Conservation (phyloP, 1,140 invertebrate genomes). For the Prorops nasuta region DNA sequence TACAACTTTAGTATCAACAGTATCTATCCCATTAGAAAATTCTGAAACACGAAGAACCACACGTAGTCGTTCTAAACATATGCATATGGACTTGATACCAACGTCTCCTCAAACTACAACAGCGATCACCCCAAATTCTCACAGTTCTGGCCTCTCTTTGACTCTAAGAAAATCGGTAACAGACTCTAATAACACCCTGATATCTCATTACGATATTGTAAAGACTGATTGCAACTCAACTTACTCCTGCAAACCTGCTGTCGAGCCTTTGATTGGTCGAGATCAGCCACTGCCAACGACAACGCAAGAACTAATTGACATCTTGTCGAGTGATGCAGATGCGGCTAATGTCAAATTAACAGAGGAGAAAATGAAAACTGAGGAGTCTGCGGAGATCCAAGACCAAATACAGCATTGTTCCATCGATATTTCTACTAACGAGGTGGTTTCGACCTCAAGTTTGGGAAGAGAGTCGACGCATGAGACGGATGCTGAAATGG, state of each 20-base stretch:
- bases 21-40: conserved; percentile 47
- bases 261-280: conserved; percentile 43
- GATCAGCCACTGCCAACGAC: conserved; percentile 49
- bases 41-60: conserved; percentile 49
- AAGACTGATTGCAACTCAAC: conserved; percentile 49
- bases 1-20: conserved; percentile 39
- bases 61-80: conserved; percentile 46
- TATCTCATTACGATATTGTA: conserved; percentile 61
- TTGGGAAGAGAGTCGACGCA: conserved; percentile 3
- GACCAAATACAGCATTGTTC: conserved; percentile 54
- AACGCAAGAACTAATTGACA: conserved; percentile 52
- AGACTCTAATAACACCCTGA: conserved; percentile 59
- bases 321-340: conserved; percentile 46
- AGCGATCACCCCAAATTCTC: conserved; percentile 35
- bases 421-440: conserved; percentile 49
- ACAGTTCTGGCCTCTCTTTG: conserved; percentile 45
- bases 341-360: conserved; percentile 8
- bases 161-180: conserved; percentile 50
- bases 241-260: conserved; percentile 32
- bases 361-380: conserved; percentile 43
- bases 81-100: conserved; percentile 36
- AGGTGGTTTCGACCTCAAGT: conserved; percentile 24
- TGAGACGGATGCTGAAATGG: conserved; percentile 26
- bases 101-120: conserved; percentile 15
- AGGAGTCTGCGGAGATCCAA: conserved; percentile 27